Conservation (phyloP, 2,797 vertebrate genomes). For the Octomys mimax region DNA sequence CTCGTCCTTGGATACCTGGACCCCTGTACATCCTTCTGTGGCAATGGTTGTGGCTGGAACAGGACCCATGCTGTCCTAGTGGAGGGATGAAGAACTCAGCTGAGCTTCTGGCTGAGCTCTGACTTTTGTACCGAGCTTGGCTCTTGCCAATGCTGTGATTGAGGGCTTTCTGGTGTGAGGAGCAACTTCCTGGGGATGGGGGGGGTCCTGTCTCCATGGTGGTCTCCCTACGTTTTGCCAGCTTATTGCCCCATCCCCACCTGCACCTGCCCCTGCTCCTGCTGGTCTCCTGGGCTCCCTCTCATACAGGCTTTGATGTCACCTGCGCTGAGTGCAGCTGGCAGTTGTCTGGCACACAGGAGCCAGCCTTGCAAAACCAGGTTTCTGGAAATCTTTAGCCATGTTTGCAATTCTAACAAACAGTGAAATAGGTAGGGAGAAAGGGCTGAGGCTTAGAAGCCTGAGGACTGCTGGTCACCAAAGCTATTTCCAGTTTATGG, state of each 20-base stretch:
- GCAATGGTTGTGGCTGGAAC: background rate
- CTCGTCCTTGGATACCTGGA: background rate
- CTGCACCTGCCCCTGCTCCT: background rate
- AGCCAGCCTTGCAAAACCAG: background rate
- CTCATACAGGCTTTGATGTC: accelerated
- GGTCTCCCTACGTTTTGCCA: background rate
- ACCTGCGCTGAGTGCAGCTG: background rate
- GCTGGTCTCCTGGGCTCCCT: background rate
- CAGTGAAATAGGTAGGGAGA: background rate
- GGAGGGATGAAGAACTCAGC: background rate
- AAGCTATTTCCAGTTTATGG: background rate
- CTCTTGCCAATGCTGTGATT: background rate
- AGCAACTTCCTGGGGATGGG: background rate
- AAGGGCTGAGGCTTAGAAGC: background rate
- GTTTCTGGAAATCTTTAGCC: background rate
- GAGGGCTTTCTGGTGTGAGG: background rate
- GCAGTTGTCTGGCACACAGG: background rate
- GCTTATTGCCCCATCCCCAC: too few relatives aligned
- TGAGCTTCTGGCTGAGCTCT: background rate
- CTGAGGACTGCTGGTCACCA: background rate
- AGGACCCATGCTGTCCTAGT: background rate
- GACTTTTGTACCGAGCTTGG: background rate
- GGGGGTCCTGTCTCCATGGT: accelerated
- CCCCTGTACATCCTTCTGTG: background rate
- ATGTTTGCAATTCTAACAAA: background rate